Conservation (phyloP, 1,140 invertebrate genomes). For the Zaprionus lachaisei region DNA sequence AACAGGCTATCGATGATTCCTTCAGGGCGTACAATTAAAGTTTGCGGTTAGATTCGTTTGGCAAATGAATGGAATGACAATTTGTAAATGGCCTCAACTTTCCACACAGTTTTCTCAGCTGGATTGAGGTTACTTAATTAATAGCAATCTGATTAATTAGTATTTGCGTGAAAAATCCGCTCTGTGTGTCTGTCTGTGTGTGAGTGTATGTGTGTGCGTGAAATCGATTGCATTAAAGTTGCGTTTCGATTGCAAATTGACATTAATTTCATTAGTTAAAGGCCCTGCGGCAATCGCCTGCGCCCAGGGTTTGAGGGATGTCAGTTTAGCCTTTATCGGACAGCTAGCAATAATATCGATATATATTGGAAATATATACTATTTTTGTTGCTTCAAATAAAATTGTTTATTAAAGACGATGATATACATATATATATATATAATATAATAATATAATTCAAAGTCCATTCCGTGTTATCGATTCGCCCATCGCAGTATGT, state of each 20-base stretch:
- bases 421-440: no score
- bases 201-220: background rate
- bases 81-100: background rate
- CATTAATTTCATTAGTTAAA: conserved; percentile 38
- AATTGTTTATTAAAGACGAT: no score
- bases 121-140: conserved; percentile 50
- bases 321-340: no score
- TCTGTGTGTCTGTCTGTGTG: background rate
- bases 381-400: no score
- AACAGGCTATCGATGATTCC: background rate
- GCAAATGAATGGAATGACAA: conserved; percentile 19
- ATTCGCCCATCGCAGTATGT: no score
- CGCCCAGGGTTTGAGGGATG: no score
- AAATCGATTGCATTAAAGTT: conserved; percentile 26
- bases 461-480: no score
- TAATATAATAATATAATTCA: no score
- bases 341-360: no score
- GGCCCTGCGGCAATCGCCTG: background rate
- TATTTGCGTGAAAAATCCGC: conserved; percentile 42
- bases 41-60: conserved; percentile 4
- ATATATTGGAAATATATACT: no score
- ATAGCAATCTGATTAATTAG: conserved; percentile 56
- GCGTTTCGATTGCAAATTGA: conserved; percentile 18
- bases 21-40: conserved; percentile 19
- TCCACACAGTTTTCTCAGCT: conserved; percentile 6